Conservation (phyloP, 2,888 invertebrate genomes). For the Aporophyla lueneburgensis region DNA sequence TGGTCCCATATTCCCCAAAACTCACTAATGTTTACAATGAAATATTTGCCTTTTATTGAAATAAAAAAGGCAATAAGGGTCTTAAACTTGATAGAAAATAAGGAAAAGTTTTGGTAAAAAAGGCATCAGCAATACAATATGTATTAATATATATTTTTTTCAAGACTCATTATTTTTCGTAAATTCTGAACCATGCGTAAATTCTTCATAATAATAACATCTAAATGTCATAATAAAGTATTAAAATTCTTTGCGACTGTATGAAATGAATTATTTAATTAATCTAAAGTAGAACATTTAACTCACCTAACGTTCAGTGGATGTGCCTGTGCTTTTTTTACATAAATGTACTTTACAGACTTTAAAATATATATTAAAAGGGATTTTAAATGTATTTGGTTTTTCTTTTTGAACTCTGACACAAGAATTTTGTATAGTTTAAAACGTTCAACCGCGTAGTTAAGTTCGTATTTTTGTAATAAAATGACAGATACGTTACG, state of each 20-base stretch:
- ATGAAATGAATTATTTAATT: neutral
- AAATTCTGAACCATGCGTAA: neutral
- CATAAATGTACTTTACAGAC: neutral
- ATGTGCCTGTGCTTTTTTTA: slow-evolving; percentile 24
- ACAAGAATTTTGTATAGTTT: neutral
- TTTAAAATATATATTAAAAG: neutral
- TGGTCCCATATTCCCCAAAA: neutral
- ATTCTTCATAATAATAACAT: slow-evolving; percentile 6
- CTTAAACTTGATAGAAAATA: too few species aligned
- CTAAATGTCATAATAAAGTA: slow-evolving; percentile 15
- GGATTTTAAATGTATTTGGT: too few species aligned
- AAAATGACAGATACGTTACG: neutral
- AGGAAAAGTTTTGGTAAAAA: neutral
- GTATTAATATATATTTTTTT: neutral
- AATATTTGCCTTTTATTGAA: neutral
- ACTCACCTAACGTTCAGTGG: slow-evolving; percentile 3
- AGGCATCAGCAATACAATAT: too few species aligned
- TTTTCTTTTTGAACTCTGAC: neutral
- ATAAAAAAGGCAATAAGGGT: too few species aligned
- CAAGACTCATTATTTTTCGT: neutral
- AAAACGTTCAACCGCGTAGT: too few species aligned
- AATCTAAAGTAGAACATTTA: slow-evolving; percentile 40
- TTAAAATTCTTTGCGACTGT: slow-evolving; percentile 10
- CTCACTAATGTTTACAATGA: neutral
- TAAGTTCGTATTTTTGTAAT: neutral